Evolutionary conservation across 1,140 invertebrate species (phyloP), one percentile per base, ranked within the genome.

Genomic region (Holotrichia oblita): DNA sequence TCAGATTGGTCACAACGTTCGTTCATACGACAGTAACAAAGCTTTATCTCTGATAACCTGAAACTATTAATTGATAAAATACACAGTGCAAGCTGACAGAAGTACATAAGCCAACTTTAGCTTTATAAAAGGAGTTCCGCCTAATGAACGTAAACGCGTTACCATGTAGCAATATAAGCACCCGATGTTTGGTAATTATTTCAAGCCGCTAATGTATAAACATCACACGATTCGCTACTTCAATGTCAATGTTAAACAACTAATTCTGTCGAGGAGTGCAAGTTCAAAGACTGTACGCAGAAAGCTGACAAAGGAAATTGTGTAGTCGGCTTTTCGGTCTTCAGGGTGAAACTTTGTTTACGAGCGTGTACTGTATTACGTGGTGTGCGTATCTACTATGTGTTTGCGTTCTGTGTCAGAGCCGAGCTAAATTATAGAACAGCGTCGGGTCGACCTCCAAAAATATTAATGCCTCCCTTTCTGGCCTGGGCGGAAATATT

Each of bases 241-340:
- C 48, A 55, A 55, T 55, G 48, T 55, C 48, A 55, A 55, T 55
- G 48, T 55, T 55, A 55, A 55, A 55, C 48, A 55, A 55, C 48
- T 34, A 34, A 34, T 34, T 34, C 27, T 34, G 27, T 34, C 27
- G 27, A 34, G 2, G 27, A 34, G 27, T 48, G 10, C 44, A 55
- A 55, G 48, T 55, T 55, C 48, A 55, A 55, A 55, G 48, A 17
- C 48, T 55, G n/a, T 17, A 6, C 14, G 6, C 14, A 55, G 48
- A 55, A 55, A 6, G 6, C 48, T n/a, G 48, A 55, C 48, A 55
- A 17, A 55, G 48, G 48, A 55, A 55, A 17, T 55, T 55, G 48
- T 55, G 48, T 55, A 55, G 48, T 55, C 48, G 48, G 48, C 48
- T 55, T 55, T 55, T 55, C 17, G 48, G 17, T 55, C 48, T 55